These are phyloP conservation scores for Akabosia matsudoensis DNA, from an alignment of 1,140 invertebrate genomes.

Conservation along the genomic window DNA sequence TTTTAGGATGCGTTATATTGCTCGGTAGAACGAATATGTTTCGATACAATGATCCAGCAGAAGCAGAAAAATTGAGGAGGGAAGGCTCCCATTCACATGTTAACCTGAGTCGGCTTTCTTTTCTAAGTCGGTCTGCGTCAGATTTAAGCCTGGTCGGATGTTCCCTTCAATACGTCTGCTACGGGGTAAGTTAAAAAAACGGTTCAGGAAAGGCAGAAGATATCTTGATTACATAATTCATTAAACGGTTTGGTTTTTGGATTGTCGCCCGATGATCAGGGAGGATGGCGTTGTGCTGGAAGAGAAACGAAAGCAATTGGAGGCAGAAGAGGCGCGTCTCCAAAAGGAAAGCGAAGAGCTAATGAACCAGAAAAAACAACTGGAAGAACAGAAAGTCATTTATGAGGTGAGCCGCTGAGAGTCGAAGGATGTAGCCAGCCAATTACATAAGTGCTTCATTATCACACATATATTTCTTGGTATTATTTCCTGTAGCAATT, in stretches of 20 bases:
- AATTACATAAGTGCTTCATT: no score
- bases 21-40: slow-evolving; percentile 88
- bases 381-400: slow-evolving; percentile 48
- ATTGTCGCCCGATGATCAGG: slow-evolving; percentile 27
- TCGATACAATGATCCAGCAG: slow-evolving; percentile 85
- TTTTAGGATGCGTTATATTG: slow-evolving; percentile 71
- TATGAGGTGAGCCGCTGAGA: slow-evolving; percentile 49
- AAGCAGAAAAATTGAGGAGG: slow-evolving; percentile 78
- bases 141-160: slow-evolving; percentile 69
- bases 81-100: slow-evolving; percentile 61
- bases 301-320: slow-evolving; percentile 46
- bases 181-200: slow-evolving; percentile 36
- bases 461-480: no score
- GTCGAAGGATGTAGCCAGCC: no score
- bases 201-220: no score
- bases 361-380: slow-evolving; percentile 42
- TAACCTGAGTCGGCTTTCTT: slow-evolving; percentile 75
- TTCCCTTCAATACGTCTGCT: not conserved
- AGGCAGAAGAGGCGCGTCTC: slow-evolving; percentile 42
- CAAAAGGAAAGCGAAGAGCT: slow-evolving; percentile 47
- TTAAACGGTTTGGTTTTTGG: not conserved
- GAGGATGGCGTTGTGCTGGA: slow-evolving; percentile 46
- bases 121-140: slow-evolving; percentile 77
- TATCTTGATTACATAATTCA: not conserved
- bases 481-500: slow-evolving; percentile 50